Conservation (phyloP, 2,113 vertebrate genomes). For the Cottus gobio region DNA sequence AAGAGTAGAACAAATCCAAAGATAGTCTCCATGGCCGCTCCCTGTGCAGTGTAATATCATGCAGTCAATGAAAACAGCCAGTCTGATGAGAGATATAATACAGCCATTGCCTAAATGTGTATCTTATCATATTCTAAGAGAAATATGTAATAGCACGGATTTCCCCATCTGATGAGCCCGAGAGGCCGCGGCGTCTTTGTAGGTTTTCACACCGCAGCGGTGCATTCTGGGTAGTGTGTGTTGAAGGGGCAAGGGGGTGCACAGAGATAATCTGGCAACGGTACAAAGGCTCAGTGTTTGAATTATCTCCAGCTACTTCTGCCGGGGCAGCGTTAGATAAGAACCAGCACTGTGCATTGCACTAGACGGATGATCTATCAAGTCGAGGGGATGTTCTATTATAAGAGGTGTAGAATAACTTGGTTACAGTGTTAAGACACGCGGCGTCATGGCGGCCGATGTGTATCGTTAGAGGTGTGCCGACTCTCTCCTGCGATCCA, state of each 20-base stretch:
- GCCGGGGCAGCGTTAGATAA: conserved; percentile 60
- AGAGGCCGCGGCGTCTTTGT: conserved; percentile 32
- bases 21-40: conserved; percentile 17
- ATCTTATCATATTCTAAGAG: conserved; percentile 44
- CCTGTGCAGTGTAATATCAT: conserved; percentile 43
- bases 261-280: conserved; percentile 55
- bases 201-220: conserved; percentile 43
- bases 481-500: conserved; percentile 8
- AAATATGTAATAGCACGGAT: conserved; percentile 42
- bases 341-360: conserved; percentile 53
- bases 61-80: conserved; percentile 51
- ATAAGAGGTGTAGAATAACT: conserved; percentile 49
- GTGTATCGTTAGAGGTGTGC: conserved; percentile 20
- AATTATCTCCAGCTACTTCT: conserved; percentile 68
- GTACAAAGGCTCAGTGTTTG: conserved; percentile 54
- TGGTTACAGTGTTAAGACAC: conserved; percentile 45
- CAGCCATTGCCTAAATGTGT: conserved; percentile 34
- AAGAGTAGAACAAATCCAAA: conserved; percentile 32
- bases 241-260: neutral
- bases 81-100: conserved; percentile 31
- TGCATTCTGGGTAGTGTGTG: conserved; percentile 32
- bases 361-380: conserved; percentile 58
- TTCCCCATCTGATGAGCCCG: conserved; percentile 32
- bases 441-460: conserved; percentile 13
- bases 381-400: conserved; percentile 46